A percentile compares a stretch with the other conserved stretches of the same genome.
Conservation (phyloP, 2,797 vertebrate species). For the Coregonus sp. region DNA sequence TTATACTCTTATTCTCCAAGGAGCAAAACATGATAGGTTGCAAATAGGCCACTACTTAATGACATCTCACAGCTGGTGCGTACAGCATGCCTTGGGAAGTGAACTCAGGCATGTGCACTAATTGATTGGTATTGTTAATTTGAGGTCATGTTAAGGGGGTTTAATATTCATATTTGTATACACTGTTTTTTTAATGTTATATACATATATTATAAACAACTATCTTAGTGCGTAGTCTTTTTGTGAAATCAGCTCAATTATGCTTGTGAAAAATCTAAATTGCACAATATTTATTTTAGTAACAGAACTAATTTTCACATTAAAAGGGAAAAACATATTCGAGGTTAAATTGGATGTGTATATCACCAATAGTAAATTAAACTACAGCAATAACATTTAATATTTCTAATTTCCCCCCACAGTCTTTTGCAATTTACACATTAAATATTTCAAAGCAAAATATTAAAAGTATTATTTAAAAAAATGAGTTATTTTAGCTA, state of each 20-base stretch:
- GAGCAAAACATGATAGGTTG: neutral
- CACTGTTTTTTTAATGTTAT: neutral
- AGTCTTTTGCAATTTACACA: conserved; percentile 55
- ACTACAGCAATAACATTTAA: conserved; percentile 68
- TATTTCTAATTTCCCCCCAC: conserved; percentile 55
- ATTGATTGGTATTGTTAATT: conserved; percentile 36
- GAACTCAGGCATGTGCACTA: conserved; percentile 27
- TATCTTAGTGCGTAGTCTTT: conserved; percentile 27
- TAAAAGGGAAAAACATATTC: conserved; percentile 66
- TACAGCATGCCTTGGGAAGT: neutral
- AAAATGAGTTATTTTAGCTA: neutral
- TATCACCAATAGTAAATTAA: conserved; percentile 64
- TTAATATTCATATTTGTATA: conserved; percentile 52
- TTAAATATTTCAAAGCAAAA: conserved; percentile 56
- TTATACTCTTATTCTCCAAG: neutral
- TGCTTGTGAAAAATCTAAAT: conserved; percentile 44
- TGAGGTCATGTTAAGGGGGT: conserved; percentile 19
- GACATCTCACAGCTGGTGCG: conserved; percentile 7
- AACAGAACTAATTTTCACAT: conserved; percentile 62
- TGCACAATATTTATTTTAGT: conserved; percentile 62
- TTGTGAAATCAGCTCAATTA: conserved; percentile 40
- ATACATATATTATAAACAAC: neutral
- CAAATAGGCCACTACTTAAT: conserved; percentile 7
- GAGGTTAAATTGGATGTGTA: conserved; percentile 61
- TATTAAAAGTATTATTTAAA: conserved; percentile 29